Evolutionary conservation across 2,888 invertebrate genomes (phyloP).

Genomic region (Zygogramma bicolorata): DNA sequence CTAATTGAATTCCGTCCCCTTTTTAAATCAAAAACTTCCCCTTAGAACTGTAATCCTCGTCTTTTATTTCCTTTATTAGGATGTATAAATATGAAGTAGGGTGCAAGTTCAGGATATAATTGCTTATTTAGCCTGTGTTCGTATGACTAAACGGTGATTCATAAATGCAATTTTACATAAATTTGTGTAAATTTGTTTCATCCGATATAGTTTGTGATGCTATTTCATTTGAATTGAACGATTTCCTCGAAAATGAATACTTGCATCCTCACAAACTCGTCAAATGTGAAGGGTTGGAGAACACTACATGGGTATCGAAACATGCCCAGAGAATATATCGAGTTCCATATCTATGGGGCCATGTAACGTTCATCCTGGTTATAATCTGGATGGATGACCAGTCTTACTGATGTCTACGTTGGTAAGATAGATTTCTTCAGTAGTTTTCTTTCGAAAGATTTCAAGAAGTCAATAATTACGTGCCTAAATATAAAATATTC

Average conservation of each 20-base stretch:
- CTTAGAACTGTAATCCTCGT: conserved; percentile 61
- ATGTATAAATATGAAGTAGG: conserved; percentile 63
- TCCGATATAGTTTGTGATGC: not conserved
- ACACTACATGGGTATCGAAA: no score
- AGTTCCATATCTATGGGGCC: no score
- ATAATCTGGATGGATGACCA: no score
- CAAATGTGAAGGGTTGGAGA: not conserved
- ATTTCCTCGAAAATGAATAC: not conserved
- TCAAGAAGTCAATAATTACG: no score
- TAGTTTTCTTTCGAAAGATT: no score
- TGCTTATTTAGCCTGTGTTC: conserved; percentile 57
- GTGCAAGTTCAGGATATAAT: conserved; percentile 55
- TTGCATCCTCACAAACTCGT: not conserved
- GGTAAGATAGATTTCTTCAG: no score
- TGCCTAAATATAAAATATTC: no score
- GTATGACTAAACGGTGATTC: conserved; percentile 55
- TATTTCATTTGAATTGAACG: not conserved
- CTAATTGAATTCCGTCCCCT: conserved; percentile 63
- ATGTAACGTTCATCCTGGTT: no score
- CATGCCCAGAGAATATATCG: no score
- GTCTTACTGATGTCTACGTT: no score
- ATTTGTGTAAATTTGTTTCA: not conserved
- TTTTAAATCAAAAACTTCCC: conserved; percentile 62
- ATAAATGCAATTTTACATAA: conserved; percentile 20
- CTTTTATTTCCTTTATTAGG: conserved; percentile 64